Conservation (phyloP, 64 coral and sea anemone genomes). For the Montipora efflorescens region DNA sequence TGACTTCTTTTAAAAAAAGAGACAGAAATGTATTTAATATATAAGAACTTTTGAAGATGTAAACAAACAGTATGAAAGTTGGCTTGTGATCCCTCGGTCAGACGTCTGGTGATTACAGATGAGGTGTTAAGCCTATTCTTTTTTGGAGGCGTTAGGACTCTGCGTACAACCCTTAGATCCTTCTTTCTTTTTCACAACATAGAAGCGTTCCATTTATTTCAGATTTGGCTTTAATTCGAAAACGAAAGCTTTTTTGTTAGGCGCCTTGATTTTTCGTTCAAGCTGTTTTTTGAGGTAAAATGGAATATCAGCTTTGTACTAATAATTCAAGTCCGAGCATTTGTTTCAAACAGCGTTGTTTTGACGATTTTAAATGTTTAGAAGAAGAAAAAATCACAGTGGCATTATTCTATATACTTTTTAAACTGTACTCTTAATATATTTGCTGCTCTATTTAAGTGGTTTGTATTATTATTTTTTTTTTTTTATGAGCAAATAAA, state of each 20-base stretch:
- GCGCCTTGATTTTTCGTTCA: not conserved
- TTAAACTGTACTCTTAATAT: not conserved
- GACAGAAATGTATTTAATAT: not conserved
- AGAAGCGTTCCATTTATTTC: not conserved
- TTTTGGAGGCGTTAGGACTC: not conserved
- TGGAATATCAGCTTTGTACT: not conserved
- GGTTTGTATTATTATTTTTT: not conserved
- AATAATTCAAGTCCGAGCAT: not conserved
- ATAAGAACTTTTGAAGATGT: not conserved
- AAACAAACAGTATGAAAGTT: slow-evolving; percentile 17
- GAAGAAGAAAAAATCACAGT: not conserved
- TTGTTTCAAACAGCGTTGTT: not conserved
- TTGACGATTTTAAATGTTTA: not conserved
- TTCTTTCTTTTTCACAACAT: not conserved
- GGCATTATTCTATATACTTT: not conserved
- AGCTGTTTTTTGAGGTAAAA: not conserved
- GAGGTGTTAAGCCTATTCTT: slow-evolving; percentile 57
- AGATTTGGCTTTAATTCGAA: not conserved
- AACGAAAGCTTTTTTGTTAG: not conserved
- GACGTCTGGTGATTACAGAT: slow-evolving; percentile 12
- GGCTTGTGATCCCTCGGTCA: not conserved
- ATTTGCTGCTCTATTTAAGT: not conserved
- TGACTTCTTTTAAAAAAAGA: not conserved
- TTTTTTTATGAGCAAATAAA: slow-evolving; percentile 4
- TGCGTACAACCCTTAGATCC: not conserved